Evolutionary conservation across 2,888 invertebrate genomes (phyloP), one percentile per base, ranked within the genome.

Genomic region (Papilio demoleus): DNA sequence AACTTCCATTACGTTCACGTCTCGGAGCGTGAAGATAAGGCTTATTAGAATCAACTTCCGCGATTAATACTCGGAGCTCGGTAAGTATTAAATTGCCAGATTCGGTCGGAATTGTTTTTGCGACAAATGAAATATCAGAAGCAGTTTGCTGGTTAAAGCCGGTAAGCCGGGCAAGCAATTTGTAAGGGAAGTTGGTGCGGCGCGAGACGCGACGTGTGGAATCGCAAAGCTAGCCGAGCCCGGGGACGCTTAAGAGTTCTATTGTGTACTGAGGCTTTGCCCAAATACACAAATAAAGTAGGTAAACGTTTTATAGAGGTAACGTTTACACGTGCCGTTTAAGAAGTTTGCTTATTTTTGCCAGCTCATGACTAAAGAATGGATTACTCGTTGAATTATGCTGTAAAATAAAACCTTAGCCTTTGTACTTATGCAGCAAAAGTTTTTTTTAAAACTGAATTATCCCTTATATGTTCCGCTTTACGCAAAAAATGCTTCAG

Each of bases 131-230:
- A 64, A 68, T 64, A 68, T 64, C 63, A 59, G 64, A 17, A 64
- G 68, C 68, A 64, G 40, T 68, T 68, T 68, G 50, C 64, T 59
- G 64, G 65, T 64, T 63, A 70, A 60, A 65, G 65, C 65, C 72
- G 56, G 59, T 70, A 72, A 72, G 71, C 71, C 68, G 36, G 58
- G 66, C 70, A 65, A 56, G 67, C 73, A 72, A 72, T 74, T 73
- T 71, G 71, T 71, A 71, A 70, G 74, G 66, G 69, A 74, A 73
- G 68, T 73, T 70, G 34, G 63, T 59, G 53, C 67, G 62, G 58
- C 34, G 45, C 63, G 63, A 68, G 63, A 63, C 63, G 68, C 58
- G 68, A 64, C 58, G 68, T 68, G 64, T 68, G 38, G 68, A 68
- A 68, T 68, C 59, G 64, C 64, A 68, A 68, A 64, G 63, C 64